Conservation (phyloP, 2,113 vertebrate genomes). For the Albula glossodonta region DNA sequence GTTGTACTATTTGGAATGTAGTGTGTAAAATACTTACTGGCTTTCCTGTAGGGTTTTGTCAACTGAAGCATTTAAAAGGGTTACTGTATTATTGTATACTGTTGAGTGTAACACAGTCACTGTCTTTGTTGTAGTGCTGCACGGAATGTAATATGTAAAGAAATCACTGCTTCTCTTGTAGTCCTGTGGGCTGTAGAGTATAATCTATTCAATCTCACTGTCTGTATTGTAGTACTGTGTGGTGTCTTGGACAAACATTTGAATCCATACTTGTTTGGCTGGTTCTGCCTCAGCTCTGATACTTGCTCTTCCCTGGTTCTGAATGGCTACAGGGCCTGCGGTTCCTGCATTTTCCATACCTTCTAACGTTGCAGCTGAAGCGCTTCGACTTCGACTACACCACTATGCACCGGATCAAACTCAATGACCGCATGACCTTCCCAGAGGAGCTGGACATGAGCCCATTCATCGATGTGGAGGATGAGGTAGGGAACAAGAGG, state of each 20-base stretch:
- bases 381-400: slow-evolving; percentile 99
- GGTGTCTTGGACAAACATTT: no score
- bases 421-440: slow-evolving; percentile 98
- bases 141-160: neutral
- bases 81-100: neutral
- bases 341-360: slow-evolving; percentile 95
- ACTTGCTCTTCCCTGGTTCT: slow-evolving; percentile 8
- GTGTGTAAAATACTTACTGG: neutral
- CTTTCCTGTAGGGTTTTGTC: neutral
- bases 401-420: slow-evolving; percentile 98
- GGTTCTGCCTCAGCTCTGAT: slow-evolving; percentile 5
- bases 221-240: no score
- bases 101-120: neutral
- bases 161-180: neutral
- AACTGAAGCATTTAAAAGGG: no score
- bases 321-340: slow-evolving; percentile 79
- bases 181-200: neutral
- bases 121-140: neutral
- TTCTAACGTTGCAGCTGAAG: slow-evolving; percentile 94
- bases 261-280: no score
- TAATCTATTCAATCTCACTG: neutral
- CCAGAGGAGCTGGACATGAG: slow-evolving; percentile 97
- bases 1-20: neutral
- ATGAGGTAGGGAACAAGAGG: slow-evolving; percentile 79
- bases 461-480: slow-evolving; percentile 95